Evolutionary conservation across 92 coral and sea anemone genomes (phyloP).

Genomic region (Metridium senile): DNA sequence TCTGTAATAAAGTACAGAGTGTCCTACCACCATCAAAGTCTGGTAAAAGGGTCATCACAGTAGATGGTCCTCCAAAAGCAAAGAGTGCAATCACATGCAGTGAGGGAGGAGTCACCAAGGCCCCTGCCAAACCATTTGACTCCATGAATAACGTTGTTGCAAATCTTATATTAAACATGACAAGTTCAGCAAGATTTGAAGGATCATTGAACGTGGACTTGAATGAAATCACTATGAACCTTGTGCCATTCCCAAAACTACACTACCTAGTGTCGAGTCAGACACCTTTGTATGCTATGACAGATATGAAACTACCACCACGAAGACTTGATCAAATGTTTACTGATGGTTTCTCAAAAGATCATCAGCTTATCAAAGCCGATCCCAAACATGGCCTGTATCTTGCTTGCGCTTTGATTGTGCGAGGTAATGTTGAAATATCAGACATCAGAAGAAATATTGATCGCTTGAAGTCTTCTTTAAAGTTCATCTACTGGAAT

Average conservation of each 20-base stretch:
- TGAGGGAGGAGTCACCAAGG: slow-evolving; percentile 79
- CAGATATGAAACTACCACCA: slow-evolving; percentile 86
- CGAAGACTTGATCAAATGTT: slow-evolving; percentile 95
- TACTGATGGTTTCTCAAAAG: slow-evolving; percentile 94
- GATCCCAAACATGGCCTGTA: slow-evolving; percentile 92
- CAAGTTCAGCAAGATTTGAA: slow-evolving; percentile 98
- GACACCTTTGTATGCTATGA: slow-evolving; percentile 88
- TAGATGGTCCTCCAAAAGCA: slow-evolving; percentile 64
- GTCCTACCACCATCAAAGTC: slow-evolving; percentile 90
- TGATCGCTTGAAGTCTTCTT: slow-evolving; percentile 85
- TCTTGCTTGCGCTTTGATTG: slow-evolving; percentile 94
- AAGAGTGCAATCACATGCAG: slow-evolving; percentile 93
- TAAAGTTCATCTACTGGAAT: slow-evolving; percentile 96
- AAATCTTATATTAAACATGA: slow-evolving; percentile 92
- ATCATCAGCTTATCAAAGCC: slow-evolving; percentile 92
- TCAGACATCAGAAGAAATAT: slow-evolving; percentile 95
- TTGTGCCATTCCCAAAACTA: slow-evolving; percentile 96
- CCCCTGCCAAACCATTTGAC: slow-evolving; percentile 94
- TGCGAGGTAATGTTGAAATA: slow-evolving; percentile 91
- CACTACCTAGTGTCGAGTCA: slow-evolving; percentile 95
- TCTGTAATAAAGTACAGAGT: slow-evolving; percentile 83
- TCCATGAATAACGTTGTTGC: slow-evolving; percentile 98
- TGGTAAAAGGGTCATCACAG: slow-evolving; percentile 74
- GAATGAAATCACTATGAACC: slow-evolving; percentile 98
- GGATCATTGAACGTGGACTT: slow-evolving; percentile 97